Evolutionary conservation across 2,797 vertebrate genomes (phyloP).

Genomic region (Scomberomorus guttatus): DNA sequence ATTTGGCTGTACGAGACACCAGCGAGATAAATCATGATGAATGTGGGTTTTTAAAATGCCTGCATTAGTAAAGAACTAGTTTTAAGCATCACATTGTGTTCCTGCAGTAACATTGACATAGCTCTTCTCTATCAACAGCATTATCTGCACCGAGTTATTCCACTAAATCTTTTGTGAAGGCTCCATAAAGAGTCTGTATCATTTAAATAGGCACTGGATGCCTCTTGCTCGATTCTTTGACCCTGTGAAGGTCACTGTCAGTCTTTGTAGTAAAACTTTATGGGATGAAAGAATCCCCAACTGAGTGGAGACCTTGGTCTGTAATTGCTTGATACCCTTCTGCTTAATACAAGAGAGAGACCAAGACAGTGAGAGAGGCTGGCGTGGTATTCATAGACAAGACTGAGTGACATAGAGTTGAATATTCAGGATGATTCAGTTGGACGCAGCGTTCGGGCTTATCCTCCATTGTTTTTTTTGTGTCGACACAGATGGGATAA

Average conservation of each 20-base stretch:
- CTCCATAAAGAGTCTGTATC: slow-evolving; percentile 62
- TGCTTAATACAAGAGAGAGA: slow-evolving; percentile 55
- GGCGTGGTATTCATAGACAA: slow-evolving; percentile 51
- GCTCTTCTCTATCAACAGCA: slow-evolving; percentile 43
- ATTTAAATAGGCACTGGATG: slow-evolving; percentile 62
- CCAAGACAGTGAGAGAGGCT: slow-evolving; percentile 25
- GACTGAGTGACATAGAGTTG: slow-evolving; percentile 59
- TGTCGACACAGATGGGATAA: slow-evolving; percentile 67
- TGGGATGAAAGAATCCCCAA: slow-evolving; percentile 75
- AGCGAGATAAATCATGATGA: not conserved
- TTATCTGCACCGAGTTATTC: slow-evolving; percentile 60
- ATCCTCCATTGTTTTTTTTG: slow-evolving; percentile 55
- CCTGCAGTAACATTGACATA: slow-evolving; percentile 22
- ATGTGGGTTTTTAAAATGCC: not conserved
- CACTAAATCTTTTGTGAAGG: slow-evolving; percentile 61
- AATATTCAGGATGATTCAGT: slow-evolving; percentile 55
- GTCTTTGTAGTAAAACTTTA: slow-evolving; percentile 80
- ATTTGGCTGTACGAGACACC: not conserved
- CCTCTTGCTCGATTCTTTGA: slow-evolving; percentile 60
- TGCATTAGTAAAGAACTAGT: slow-evolving; percentile 2
- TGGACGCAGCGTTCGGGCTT: slow-evolving; percentile 42
- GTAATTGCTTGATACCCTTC: slow-evolving; percentile 79
- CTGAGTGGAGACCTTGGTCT: slow-evolving; percentile 70
- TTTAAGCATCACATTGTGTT: slow-evolving; percentile 3
- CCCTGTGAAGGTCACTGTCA: slow-evolving; percentile 75